These are phyloP conservation scores for Forbesichthys papilliferus DNA, from an alignment of 2,113 vertebrate species.

Conservation along the genomic window DNA sequence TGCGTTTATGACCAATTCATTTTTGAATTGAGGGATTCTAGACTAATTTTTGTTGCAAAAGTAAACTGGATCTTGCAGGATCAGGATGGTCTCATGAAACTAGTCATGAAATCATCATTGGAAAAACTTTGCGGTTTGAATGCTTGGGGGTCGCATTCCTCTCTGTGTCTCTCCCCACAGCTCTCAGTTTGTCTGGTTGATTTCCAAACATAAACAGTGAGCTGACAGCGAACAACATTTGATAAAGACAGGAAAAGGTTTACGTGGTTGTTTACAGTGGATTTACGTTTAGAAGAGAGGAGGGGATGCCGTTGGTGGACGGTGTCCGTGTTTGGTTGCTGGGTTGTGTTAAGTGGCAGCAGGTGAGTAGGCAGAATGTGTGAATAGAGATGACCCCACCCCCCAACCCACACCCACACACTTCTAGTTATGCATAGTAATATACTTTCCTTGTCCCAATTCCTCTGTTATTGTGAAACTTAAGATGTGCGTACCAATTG, in stretches of 20 bases:
- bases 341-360: constrained; percentile 40
- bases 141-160: too few relatives aligned
- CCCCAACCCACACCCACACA: constrained; percentile 22
- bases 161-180: too few relatives aligned
- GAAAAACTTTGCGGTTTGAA: neutral
- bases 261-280: constrained; percentile 10
- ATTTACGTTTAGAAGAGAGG: constrained; percentile 16
- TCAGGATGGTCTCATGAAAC: too few relatives aligned
- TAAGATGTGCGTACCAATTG: too few relatives aligned
- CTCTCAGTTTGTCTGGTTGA: too few relatives aligned
- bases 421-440: constrained; percentile 10
- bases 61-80: too few relatives aligned
- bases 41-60: too few relatives aligned
- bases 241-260: neutral
- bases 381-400: constrained; percentile 28
- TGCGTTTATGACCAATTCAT: too few relatives aligned
- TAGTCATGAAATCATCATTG: neutral
- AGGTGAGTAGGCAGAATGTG: constrained; percentile 52
- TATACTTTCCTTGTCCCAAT: constrained; percentile 4
- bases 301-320: neutral
- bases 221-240: neutral
- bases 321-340: constrained; percentile 14
- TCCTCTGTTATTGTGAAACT: constrained; percentile 6
- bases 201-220: neutral
- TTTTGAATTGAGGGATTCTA: too few relatives aligned